Evolutionary conservation across 2,797 vertebrate species (phyloP), one percentile per base, ranked within the genome.

Genomic region (Ibycter americanus): DNA sequence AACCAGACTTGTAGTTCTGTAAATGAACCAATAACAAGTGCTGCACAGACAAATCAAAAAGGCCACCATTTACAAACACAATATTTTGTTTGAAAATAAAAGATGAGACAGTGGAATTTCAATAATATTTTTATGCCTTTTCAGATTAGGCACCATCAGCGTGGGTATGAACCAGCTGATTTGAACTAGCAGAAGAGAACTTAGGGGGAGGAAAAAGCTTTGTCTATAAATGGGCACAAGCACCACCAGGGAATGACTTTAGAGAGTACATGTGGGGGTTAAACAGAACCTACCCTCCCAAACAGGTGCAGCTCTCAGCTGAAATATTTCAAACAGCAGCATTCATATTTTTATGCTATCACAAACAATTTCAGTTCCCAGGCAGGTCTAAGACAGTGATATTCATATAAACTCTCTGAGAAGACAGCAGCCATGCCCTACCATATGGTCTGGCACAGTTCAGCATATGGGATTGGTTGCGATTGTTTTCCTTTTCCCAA

Each of bases 401-500:
- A 85, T 23, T 52, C 73, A 73, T 17, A 55, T 55, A 83, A 94
- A 89, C 34, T 78, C 93, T 66, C 61, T 18, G 38, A 68, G 80
- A 94, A 89, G 95, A 85, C 87, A 95, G 90, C 49, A 95, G 77
- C 59, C 89, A 22, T 94, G 76, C 89, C 94, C 80, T 59, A 72
- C 94, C 96, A 96, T 97, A 97, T 96, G 93, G 91, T 92, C 87
- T 84, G 72, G 79, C 88, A 87, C 73, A 62, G 77, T 61, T 90
- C 87, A 94, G 65, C 90, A 95, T 77, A 84, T 44, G 66, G 84
- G 29, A 96, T n/a, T 47, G 62, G 66, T 83, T 88, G 47, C 17
- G 18, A 92, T 46, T 68, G 44, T 59, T 96, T 71, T 74, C 82
- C 36, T 87, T 84, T 65, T 67, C 81, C 67, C 67, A 72, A 95